Evolutionary conservation across 2,888 invertebrate genomes (phyloP), one percentile per base, ranked within the genome.

Genomic region (Drosophila mayaguana): DNA sequence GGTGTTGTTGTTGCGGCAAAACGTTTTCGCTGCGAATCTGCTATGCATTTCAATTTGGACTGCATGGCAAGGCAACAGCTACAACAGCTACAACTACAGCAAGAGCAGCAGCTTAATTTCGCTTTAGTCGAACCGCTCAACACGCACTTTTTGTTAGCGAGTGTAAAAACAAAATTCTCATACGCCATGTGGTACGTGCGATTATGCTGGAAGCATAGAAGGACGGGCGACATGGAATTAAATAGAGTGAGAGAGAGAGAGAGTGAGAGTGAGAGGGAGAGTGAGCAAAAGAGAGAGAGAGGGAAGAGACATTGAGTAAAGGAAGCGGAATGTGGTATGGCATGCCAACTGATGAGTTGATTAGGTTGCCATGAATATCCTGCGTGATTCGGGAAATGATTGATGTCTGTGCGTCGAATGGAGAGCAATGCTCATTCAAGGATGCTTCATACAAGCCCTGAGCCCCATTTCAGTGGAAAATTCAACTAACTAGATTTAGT

Each of bases 1-100:
- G 54, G n/a, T 20, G 18, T 22, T 75, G 67, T 12, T 22, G 22
- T 11, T 53, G 36, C 42, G 38, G 56, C 50, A 42, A 48, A 40
- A 62, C 32, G 22, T 54, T 46, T 42, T 42, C 48, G 25, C 48
- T 32, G 46, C 36, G 46, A 51, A 45, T 43, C 53, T 61, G 54
- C 28, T 65, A 59, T 81, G 48, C 75, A 84, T 88, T 70, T 70
- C 68, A 65, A 79, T 84, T 77, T 70, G 79, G 56, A 64, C 63
- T 67, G 70, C 66, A 68, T 28, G 51, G 59, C 60, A 65, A 34
- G 72, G 59, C 63, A 64, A 50, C 28, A 48, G n/a, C 48, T 6
- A 28, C 63, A 64, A 50, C 28, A 48, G n/a, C 48, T 6, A 28
- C 11, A 48, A 11, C 48, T n/a, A 28, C 28, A 28, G 50, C 32